phyloP scores from a whole-genome alignment of 2,113 vertebrate species.

The Genyomyrus donnyi region DNA sequence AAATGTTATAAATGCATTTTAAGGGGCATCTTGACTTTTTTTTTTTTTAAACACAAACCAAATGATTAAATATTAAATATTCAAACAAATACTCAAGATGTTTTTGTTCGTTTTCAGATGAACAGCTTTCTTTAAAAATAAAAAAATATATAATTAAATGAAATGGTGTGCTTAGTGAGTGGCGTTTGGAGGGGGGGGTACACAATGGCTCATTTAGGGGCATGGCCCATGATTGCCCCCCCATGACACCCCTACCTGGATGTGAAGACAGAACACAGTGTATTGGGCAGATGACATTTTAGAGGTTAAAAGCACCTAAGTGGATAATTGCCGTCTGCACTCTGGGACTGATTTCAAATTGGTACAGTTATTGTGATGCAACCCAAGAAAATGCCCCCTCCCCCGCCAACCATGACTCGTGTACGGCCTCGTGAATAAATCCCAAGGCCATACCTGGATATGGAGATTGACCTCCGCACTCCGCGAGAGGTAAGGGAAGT shows the following conservation, averaged over 20 bases:
- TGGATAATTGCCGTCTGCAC: not conserved
- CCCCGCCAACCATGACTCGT: not conserved
- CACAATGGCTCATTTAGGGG: not conserved
- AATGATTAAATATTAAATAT: not conserved
- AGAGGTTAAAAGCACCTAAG: not conserved
- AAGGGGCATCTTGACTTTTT: not conserved
- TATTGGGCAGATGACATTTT: not conserved
- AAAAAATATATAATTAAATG: not conserved
- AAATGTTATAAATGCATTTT: not conserved
- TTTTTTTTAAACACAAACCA: not conserved
- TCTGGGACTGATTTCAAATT: not conserved
- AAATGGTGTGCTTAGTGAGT: not conserved
- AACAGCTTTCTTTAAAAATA: not conserved
- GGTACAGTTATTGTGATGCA: not conserved
- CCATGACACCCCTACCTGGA: not conserved
- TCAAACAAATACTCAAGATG: not conserved
- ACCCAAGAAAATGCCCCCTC: not conserved
- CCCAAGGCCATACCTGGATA: constrained; percentile 69
- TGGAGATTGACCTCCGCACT: constrained; percentile 96
- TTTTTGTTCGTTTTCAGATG: not conserved
- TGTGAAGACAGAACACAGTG: not conserved
- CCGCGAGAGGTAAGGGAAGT: constrained; percentile 90
- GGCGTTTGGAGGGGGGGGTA: not conserved
- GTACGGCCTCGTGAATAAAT: not conserved
- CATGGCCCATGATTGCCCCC: not conserved